Evolutionary conservation across 2,888 invertebrate genomes (phyloP).

Genomic region (Aporophyla nigra): DNA sequence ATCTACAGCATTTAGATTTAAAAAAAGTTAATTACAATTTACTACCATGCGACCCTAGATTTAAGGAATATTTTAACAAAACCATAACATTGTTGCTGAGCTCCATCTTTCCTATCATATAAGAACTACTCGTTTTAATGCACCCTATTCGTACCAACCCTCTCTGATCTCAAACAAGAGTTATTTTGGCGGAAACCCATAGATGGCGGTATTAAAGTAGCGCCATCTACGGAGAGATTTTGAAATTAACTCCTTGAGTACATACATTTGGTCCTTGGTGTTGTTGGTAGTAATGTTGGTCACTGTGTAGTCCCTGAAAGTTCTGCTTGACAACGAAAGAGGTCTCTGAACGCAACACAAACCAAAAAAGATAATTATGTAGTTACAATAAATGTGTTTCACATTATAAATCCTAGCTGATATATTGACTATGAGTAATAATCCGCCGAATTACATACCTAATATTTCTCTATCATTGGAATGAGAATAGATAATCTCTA

Average conservation of each 20-base stretch:
- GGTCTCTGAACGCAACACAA: not conserved
- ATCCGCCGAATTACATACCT: not conserved
- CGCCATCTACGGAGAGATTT: conserved; percentile 25
- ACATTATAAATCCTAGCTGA: not conserved
- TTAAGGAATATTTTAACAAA: not conserved
- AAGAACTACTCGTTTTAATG: not conserved
- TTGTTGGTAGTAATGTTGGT: not conserved
- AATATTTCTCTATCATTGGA: not conserved
- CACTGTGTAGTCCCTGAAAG: not conserved
- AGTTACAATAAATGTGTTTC: not conserved
- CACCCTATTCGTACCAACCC: not conserved
- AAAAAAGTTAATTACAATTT: not conserved
- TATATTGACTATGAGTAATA: not conserved
- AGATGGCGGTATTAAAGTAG: conserved; percentile 24
- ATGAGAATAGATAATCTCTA: not conserved
- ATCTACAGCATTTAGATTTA: not conserved
- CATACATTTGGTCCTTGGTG: not conserved
- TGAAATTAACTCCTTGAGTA: no score
- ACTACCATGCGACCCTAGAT: no score
- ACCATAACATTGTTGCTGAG: not conserved
- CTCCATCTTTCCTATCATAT: conserved; percentile 12
- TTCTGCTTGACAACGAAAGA: not conserved
- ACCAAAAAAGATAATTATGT: not conserved
- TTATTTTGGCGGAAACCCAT: not conserved
- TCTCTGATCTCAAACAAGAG: not conserved